Base-by-base conservation (phyloP, 1,140 invertebrate species). In the Leptinotarsa texana region DNA sequence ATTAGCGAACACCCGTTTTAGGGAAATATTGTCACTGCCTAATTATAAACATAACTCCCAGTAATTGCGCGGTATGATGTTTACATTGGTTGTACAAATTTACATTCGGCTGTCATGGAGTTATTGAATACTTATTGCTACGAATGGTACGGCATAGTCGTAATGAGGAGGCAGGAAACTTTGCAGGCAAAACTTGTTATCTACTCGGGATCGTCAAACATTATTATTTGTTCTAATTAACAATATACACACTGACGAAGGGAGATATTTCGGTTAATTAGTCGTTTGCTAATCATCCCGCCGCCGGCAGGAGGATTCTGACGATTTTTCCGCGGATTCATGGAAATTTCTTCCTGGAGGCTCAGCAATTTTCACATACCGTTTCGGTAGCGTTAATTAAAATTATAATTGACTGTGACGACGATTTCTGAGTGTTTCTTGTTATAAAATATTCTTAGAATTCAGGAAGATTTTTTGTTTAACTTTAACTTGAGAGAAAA, bases 21-120 rank as follows among this genome's bases (percentile, higher is more conserved):
- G 81, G 78, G 82, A 81, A 83, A 83, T 82, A 83, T 83, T 83
- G 82, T 82, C 81, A 79, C 79, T 82, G 79, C 82, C 81, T 83
- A 82, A 83, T 83, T 83, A 83, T 83, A 82, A 82, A 83, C 82
- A 82, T 81, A 82, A 82, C 81, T 83, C 78, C 74, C 78, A 75
- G 81, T 82, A 83, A 83, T 83, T 82, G 82, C 80, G 79, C 79
- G 76, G 81, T 80, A 80, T 81, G 77, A 79, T 83, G 82, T 83
- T 83, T 82, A 78, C 80, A 76, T 81, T 82, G 69, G 69, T 78
- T 81, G 75, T 78, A 80, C 80, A 82, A 83, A 83, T 83, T 83
- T 83, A 82, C 81, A 83, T 81, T 80, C 77, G 79, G 78, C 78
- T 75, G 76, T 78, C 77, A 68, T 42, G 24, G 75, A 79, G 79